Base-by-base conservation (phyloP, 1,140 invertebrate species). In the Pararge aegeria region DNA sequence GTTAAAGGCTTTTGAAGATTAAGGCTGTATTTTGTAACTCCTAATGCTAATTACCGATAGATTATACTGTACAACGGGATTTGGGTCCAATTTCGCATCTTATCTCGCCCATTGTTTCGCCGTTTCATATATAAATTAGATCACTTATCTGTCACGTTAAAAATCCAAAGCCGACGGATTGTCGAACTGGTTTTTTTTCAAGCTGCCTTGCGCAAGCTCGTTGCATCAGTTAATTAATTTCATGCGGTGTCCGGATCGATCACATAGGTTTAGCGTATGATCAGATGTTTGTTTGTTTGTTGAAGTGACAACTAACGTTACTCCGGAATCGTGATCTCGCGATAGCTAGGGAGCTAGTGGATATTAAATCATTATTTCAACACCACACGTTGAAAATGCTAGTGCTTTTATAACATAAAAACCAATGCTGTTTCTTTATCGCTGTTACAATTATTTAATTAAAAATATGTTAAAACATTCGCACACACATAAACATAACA, bases 141-240 rank as follows among this genome's bases (percentile, higher is more conserved):
- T 55, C 59, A 51, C 30, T 61, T 61, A 61, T 61, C 59, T 51
- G 59, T 61, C 59, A 55, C 46, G 53, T 21, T 30, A 37, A 38
- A 30, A 57, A 57, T 57, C 55, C 55, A 57, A 55, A 61, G 52
- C 37, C 46, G 54, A 59, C 37, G 56, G 54, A 64, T 64, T 61
- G 59, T 57, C 46, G 29, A 49, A 71, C 65, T 59, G 57, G 61
- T 68, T 60, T 52, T 9, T 46, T 34, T 63, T 54, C 63, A 61
- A 49, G 54, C 62, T 61, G 51, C 50, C 56, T 76, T 68, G 66
- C 66, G 52, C 56, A 72, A 71, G 59, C 49, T 38, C 20, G 64
- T 79, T 78, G 71, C 72, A 73, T 75, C 71, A 70, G 66, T 72
- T 80, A 84, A 84, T 84, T 83, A 82, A 83, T 81, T 80, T 81